Conservation (phyloP, 2,797 vertebrate species). For the Schizopygopsis pylzovi region DNA sequence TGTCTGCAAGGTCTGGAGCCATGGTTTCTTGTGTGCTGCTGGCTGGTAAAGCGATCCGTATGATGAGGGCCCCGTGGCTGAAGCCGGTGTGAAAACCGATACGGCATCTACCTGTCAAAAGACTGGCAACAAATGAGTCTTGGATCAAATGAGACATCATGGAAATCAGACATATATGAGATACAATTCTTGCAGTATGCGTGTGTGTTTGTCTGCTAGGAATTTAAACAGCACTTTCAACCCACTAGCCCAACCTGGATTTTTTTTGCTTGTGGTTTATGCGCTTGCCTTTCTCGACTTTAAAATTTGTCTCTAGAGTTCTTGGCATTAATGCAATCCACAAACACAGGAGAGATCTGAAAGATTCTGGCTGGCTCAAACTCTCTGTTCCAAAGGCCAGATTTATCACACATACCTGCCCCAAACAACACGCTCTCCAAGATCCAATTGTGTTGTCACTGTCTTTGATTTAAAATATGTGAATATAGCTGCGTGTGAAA, state of each 20-base stretch:
- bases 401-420: conserved; percentile 43
- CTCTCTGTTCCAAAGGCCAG: conserved; percentile 33
- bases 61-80: conserved; percentile 22
- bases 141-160: conserved; percentile 33
- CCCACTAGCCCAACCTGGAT: background rate
- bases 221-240: conserved; percentile 4
- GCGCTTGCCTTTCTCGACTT: conserved; percentile 13
- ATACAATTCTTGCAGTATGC: background rate
- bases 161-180: conserved; percentile 24
- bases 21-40: conserved; percentile 21
- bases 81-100: conserved; percentile 51
- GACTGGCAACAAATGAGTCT: conserved; percentile 17
- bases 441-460: conserved; percentile 44
- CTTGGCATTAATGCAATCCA: conserved; percentile 37
- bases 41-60: conserved; percentile 32
- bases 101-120: conserved; percentile 51
- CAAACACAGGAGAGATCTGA: conserved; percentile 40
- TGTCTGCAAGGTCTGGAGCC: conserved; percentile 7
- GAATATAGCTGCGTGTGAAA: conserved; percentile 29
- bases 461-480: conserved; percentile 41
- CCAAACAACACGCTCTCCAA: conserved; percentile 41
- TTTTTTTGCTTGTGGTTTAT: conserved; percentile 15
- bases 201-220: conserved; percentile 8
- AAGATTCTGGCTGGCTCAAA: conserved; percentile 5
- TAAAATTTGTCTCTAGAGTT: conserved; percentile 5